These are phyloP conservation scores for Rousettus madagascariensis DNA, from an alignment of 2,797 vertebrate species.

Conservation along the genomic window DNA sequence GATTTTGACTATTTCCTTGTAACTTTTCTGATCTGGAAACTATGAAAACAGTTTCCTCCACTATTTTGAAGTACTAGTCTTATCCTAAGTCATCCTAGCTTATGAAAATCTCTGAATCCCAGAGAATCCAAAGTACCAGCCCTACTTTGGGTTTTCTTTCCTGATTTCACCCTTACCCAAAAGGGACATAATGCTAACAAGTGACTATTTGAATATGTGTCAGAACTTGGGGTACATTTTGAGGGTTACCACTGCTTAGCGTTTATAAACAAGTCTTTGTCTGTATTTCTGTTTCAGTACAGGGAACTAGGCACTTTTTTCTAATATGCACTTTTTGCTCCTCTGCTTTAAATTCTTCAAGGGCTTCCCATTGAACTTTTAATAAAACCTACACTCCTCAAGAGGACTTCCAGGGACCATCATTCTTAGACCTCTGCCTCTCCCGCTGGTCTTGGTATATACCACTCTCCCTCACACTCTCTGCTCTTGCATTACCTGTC, in stretches of 20 bases:
- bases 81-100: not conserved
- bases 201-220: not conserved
- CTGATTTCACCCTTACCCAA: not conserved
- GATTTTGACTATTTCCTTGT: not conserved
- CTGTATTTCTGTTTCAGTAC: not conserved
- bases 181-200: not conserved
- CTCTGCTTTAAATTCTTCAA: not conserved
- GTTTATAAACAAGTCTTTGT: conserved; percentile 7
- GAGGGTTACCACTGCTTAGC: not conserved
- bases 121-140: not conserved
- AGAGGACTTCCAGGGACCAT: not conserved
- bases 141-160: not conserved
- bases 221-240: not conserved
- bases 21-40: not conserved
- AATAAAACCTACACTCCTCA: not conserved
- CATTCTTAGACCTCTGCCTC: not conserved
- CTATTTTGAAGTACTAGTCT: not conserved
- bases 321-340: not conserved
- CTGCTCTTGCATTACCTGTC: not conserved
- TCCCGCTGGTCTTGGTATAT: not conserved
- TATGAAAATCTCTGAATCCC: not conserved
- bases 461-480: not conserved
- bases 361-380: not conserved
- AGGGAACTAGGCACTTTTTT: not conserved
- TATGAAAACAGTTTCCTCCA: not conserved